Evolutionary conservation across 2,113 vertebrate genomes (phyloP).

Genomic region (Indri indri): DNA sequence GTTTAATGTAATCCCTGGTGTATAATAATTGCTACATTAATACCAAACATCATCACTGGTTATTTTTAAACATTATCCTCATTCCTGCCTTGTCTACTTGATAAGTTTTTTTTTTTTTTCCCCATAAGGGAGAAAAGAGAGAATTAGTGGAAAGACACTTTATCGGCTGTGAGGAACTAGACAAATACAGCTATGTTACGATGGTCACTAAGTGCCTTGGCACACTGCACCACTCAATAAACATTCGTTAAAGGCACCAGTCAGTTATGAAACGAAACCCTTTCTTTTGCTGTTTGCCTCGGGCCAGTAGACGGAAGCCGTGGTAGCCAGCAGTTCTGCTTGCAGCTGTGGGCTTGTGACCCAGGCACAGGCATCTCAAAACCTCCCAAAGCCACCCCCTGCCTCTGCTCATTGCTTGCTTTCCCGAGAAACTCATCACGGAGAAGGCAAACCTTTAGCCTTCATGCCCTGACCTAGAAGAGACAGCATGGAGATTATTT

Average conservation of each 20-base stretch:
- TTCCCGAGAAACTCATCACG: slow-evolving; percentile 50
- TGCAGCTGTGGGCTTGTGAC: neutral
- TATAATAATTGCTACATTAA: neutral
- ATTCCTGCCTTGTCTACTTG: neutral
- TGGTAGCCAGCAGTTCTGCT: neutral
- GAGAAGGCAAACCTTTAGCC: slow-evolving; percentile 65
- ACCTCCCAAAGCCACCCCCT: neutral
- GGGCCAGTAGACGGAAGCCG: neutral
- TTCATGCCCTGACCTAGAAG: slow-evolving; percentile 58
- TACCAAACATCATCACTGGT: neutral
- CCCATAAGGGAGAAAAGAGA: neutral
- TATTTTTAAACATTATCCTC: neutral
- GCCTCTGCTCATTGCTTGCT: neutral
- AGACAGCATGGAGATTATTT: slow-evolving; percentile 66
- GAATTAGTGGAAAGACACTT: slow-evolving; percentile 21
- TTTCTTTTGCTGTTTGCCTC: neutral
- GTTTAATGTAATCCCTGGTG: neutral
- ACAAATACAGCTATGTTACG: neutral
- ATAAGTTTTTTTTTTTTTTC: neutral
- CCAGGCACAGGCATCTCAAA: neutral
- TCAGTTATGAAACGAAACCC: neutral
- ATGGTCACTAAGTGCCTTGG: neutral
- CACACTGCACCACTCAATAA: neutral
- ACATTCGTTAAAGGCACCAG: neutral
- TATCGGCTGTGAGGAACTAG: slow-evolving; percentile 6